phyloP scores from a whole-genome alignment of 2,888 invertebrate genomes.

The Diachrysia chrysitis region DNA sequence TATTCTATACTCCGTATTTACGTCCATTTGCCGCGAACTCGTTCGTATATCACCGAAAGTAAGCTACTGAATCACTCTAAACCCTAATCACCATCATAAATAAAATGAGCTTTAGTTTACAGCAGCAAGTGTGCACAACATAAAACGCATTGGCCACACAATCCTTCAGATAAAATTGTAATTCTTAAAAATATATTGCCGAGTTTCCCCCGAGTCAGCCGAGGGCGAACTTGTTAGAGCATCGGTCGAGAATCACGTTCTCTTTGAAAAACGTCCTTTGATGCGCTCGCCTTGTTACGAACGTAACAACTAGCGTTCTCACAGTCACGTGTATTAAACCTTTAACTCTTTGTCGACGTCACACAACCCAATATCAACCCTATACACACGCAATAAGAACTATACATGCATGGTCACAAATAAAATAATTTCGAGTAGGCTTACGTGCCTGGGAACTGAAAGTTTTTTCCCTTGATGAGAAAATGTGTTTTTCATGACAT shows the following conservation, averaged over 20 bases:
- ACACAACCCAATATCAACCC: constrained; percentile 57
- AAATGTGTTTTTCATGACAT: constrained; percentile 66
- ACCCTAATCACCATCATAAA: constrained; percentile 35
- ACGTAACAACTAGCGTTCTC: constrained; percentile 75
- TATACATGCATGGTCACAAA: constrained; percentile 50
- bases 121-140: constrained; percentile 34
- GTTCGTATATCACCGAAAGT: background rate
- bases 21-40: constrained; percentile 1
- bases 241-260: constrained; percentile 83
- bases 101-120: constrained; percentile 22
- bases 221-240: constrained; percentile 76
- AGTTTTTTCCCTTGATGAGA: constrained; percentile 69
- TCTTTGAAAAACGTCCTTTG: constrained; percentile 83
- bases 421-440: constrained; percentile 75
- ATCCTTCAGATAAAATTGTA: constrained; percentile 61
- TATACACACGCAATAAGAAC: constrained; percentile 47
- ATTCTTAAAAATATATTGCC: constrained; percentile 69
- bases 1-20: background rate
- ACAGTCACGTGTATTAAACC: constrained; percentile 74
- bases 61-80: constrained; percentile 6
- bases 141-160: constrained; percentile 52
- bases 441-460: constrained; percentile 74
- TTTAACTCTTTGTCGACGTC: constrained; percentile 65
- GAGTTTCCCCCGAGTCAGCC: constrained; percentile 67
- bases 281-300: constrained; percentile 78